These are phyloP conservation scores for Holcopasites calliopsidis DNA, from an alignment of 1,140 invertebrate genomes.

Conservation along the genomic window DNA sequence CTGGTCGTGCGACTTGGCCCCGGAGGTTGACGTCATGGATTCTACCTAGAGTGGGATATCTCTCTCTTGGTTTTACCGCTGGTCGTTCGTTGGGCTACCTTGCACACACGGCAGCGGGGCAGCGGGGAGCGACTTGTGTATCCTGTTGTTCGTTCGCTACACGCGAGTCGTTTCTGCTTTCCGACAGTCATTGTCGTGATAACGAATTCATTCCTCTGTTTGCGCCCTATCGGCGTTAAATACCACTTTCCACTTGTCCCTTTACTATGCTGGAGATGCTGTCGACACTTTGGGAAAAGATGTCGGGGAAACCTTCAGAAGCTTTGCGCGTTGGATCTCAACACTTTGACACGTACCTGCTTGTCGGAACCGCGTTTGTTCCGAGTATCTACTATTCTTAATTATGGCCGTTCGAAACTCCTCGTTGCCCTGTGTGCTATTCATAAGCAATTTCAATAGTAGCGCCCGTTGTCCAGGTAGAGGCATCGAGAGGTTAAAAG, in stretches of 20 bases:
- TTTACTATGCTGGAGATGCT: neutral
- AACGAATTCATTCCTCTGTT: no score
- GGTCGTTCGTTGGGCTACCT: constrained; percentile 27
- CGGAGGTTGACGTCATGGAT: constrained; percentile 70
- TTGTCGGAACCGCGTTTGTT: neutral
- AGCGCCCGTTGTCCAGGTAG: neutral
- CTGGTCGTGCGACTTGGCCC: constrained; percentile 71
- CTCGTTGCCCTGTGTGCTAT: neutral
- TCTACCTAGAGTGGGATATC: constrained; percentile 70
- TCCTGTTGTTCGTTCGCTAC: constrained; percentile 39
- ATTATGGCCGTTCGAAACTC: neutral
- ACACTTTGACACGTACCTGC: neutral
- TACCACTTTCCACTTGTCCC: neutral
- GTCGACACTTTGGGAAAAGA: neutral
- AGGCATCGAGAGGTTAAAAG: neutral
- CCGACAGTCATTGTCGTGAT: constrained; percentile 21
- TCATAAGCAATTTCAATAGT: neutral
- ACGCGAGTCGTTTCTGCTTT: constrained; percentile 1
- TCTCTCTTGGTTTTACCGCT: constrained; percentile 4
- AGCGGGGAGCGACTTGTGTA: constrained; percentile 17
- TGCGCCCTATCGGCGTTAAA: no score
- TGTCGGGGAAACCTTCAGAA: neutral
- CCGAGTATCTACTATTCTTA: neutral
- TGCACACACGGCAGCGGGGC: constrained; percentile 43
- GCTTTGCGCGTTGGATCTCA: neutral